Percentiles rank a stretch among this genome's conserved stretches.
Conservation (phyloP, 2,888 invertebrate species). For the Trilocha varians region DNA sequence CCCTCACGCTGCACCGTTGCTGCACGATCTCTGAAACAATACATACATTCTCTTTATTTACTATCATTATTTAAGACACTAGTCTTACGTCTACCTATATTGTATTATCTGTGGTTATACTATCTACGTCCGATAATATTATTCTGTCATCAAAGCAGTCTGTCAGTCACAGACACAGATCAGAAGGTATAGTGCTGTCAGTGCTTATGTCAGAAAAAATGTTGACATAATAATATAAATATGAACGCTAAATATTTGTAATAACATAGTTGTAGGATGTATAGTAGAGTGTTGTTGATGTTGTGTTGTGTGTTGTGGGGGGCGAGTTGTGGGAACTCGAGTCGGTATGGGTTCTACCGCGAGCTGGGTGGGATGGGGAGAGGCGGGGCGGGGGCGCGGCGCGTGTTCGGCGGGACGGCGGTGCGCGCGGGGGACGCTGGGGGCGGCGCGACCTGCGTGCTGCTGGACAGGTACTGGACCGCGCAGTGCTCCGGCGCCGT, state of each 20-base stretch:
- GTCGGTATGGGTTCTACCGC: slow-evolving; percentile 32
- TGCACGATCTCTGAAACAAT: not conserved
- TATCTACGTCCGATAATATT: too few relatives aligned
- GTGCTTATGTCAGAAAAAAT: too few relatives aligned
- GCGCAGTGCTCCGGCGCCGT: slow-evolving; percentile 45
- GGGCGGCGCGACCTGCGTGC: slow-evolving; percentile 27
- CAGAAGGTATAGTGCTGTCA: too few relatives aligned
- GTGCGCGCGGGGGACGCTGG: slow-evolving; percentile 9
- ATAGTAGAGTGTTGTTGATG: slow-evolving; percentile 7
- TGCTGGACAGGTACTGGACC: slow-evolving; percentile 44
- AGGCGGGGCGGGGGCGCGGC: slow-evolving; percentile 22
- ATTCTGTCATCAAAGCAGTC: too few relatives aligned
- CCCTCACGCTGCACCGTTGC: slow-evolving; percentile 5
- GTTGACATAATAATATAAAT: too few relatives aligned
- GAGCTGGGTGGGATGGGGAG: slow-evolving; percentile 12
- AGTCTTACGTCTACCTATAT: too few relatives aligned
- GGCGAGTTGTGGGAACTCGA: slow-evolving; percentile 4
- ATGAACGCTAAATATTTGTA: too few relatives aligned
- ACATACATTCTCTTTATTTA: too few relatives aligned
- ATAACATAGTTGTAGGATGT: too few relatives aligned
- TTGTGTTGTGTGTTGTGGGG: slow-evolving; percentile 7
- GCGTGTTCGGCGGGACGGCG: slow-evolving; percentile 47
- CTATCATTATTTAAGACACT: too few relatives aligned
- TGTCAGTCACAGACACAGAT: too few relatives aligned
- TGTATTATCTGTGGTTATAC: too few relatives aligned